Evolutionary conservation across 2,797 vertebrate species (phyloP).

Genomic region (Dendrocincla fuliginosa): DNA sequence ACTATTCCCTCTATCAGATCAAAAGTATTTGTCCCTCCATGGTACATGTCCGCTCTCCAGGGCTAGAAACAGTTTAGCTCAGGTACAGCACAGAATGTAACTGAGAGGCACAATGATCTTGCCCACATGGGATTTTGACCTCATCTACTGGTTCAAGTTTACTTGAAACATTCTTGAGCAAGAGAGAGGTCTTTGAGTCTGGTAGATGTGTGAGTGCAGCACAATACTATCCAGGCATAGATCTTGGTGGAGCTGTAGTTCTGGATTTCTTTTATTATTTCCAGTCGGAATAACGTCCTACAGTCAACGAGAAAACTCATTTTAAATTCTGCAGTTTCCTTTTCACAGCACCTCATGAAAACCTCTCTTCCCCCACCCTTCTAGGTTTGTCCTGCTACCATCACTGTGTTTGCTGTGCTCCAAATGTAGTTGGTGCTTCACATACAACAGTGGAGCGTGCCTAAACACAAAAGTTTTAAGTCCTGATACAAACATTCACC

Average conservation of each 20-base stretch:
- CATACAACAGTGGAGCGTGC: not conserved
- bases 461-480: not conserved
- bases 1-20: slow-evolving; percentile 41
- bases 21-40: slow-evolving; percentile 55
- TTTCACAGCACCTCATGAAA: not conserved
- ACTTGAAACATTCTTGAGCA: not conserved
- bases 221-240: not conserved
- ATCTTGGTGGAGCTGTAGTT: not conserved
- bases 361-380: not conserved
- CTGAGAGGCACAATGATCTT: not conserved
- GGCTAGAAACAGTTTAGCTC: not conserved
- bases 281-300: not conserved
- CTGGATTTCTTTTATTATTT: not conserved
- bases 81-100: not conserved
- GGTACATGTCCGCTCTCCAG: not conserved
- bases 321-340: not conserved
- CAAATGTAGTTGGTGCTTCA: not conserved
- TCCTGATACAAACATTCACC: not conserved
- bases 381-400: not conserved
- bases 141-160: not conserved
- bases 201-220: not conserved
- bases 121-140: not conserved
- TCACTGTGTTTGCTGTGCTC: not conserved
- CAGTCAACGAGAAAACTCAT: not conserved
- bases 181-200: not conserved